Evolutionary conservation across 2,888 invertebrate genomes (phyloP).

Genomic region (Punctoribates punctum): DNA sequence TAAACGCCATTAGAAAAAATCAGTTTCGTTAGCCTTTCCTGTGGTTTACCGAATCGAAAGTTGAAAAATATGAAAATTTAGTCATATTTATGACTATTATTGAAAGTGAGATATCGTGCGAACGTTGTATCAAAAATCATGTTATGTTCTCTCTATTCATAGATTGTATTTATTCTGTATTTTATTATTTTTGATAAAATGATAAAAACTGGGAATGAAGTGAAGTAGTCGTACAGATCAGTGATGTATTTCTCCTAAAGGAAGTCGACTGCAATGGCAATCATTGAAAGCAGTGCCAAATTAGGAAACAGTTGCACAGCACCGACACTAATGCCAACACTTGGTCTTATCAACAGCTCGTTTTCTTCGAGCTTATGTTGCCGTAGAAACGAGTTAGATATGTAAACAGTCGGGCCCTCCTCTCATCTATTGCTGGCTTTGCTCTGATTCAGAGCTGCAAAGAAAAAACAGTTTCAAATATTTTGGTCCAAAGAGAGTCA

Average conservation of each 20-base stretch:
- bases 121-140: not conserved
- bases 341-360: conserved; percentile 15
- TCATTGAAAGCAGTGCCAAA: conserved; percentile 14
- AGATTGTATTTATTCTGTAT: not conserved
- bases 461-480: not conserved
- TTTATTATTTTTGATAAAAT: conserved; percentile 8
- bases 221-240: conserved; percentile 2
- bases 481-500: not conserved
- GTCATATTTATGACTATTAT: too few species aligned
- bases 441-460: not conserved
- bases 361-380: conserved; percentile 16
- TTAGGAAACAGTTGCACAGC: conserved; percentile 15
- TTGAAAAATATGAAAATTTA: too few species aligned
- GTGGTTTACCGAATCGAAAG: too few species aligned
- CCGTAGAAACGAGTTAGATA: not conserved
- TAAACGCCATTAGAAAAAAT: too few species aligned
- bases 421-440: not conserved
- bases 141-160: not conserved
- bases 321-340: not conserved
- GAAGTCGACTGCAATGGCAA: not conserved
- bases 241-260: not conserved
- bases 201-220: not conserved
- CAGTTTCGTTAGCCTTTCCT: too few species aligned
- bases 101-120: not conserved
- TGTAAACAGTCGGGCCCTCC: conserved; percentile 23